Percentiles rank a stretch among this genome's conserved stretches.
Conservation (phyloP, 2,888 invertebrate genomes). For the Drosophila cognata region DNA sequence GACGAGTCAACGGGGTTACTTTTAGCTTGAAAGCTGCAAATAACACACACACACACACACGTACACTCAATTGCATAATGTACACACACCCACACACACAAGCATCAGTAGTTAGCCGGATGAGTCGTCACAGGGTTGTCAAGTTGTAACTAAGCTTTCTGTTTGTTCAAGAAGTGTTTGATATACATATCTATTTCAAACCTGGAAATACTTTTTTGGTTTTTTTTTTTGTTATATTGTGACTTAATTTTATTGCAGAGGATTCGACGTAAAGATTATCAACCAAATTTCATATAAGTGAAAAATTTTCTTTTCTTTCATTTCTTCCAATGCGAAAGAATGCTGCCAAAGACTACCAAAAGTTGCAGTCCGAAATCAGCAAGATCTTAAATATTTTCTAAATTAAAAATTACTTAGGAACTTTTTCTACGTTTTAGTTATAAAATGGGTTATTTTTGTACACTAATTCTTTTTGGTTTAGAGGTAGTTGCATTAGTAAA, state of each 20-base stretch:
- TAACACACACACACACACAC: constrained; percentile 11
- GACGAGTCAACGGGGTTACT: constrained; percentile 50
- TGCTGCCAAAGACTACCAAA: neutral
- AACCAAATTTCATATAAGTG: neutral
- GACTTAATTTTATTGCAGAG: neutral
- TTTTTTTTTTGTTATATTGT: too few relatives aligned
- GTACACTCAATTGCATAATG: constrained; percentile 54
- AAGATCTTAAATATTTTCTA: neutral
- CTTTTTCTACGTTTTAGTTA: neutral
- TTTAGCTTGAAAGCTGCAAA: constrained; percentile 31
- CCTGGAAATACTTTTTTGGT: neutral
- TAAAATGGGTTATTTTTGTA: neutral
- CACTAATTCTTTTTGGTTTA: neutral
- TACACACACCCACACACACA: constrained; percentile 2
- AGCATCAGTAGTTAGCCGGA: constrained; percentile 12
- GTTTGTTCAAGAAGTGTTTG: neutral
- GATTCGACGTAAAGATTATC: rapidly evolving
- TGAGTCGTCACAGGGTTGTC: constrained; percentile 42
- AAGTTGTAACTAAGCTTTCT: neutral
- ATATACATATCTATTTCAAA: neutral
- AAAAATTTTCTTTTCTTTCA: rapidly evolving
- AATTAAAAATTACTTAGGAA: neutral
- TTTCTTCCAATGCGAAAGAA: too few relatives aligned
- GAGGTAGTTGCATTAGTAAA: neutral
- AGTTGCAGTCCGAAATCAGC: neutral